phyloP scores from a whole-genome alignment of 2,888 invertebrate genomes.

The Seira ritae region DNA sequence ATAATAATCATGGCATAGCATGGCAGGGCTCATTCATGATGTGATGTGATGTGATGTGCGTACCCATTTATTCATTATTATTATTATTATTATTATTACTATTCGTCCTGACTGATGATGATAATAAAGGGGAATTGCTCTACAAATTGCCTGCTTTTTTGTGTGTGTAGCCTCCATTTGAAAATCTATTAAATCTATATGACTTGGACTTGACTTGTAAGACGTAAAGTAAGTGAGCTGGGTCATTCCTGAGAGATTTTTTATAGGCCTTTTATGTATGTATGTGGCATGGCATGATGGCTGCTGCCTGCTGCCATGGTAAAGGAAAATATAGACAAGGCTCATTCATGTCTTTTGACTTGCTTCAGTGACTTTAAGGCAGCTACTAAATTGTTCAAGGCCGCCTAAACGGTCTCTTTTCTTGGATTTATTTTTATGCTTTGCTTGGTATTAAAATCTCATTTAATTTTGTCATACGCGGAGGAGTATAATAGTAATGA shows the following conservation, averaged over 20 bases:
- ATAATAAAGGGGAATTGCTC: slow-evolving; percentile 1
- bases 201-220: too few relatives aligned
- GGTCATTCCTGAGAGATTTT: too few relatives aligned
- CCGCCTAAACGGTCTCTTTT: slow-evolving; percentile 44
- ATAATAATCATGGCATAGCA: neutral
- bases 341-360: slow-evolving; percentile 33
- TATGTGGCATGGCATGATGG: too few relatives aligned
- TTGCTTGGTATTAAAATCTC: slow-evolving; percentile 62
- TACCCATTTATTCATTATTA: too few relatives aligned
- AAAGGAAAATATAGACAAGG: neutral
- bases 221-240: too few relatives aligned
- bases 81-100: slow-evolving; percentile 13
- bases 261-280: too few relatives aligned
- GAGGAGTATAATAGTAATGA: neutral
- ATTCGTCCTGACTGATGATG: neutral
- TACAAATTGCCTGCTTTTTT: slow-evolving; percentile 20
- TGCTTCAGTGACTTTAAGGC: slow-evolving; percentile 63
- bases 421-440: slow-evolving; percentile 63
- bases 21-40: too few relatives aligned
- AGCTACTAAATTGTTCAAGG: slow-evolving; percentile 62
- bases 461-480: slow-evolving; percentile 59
- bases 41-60: too few relatives aligned
- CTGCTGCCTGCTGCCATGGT: too few relatives aligned
- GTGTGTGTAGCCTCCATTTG: neutral
- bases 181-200: slow-evolving; percentile 13